These are phyloP conservation scores for Heliopora coerulea DNA, from an alignment of 92 coral and sea anemone species.

Conservation along the genomic window DNA sequence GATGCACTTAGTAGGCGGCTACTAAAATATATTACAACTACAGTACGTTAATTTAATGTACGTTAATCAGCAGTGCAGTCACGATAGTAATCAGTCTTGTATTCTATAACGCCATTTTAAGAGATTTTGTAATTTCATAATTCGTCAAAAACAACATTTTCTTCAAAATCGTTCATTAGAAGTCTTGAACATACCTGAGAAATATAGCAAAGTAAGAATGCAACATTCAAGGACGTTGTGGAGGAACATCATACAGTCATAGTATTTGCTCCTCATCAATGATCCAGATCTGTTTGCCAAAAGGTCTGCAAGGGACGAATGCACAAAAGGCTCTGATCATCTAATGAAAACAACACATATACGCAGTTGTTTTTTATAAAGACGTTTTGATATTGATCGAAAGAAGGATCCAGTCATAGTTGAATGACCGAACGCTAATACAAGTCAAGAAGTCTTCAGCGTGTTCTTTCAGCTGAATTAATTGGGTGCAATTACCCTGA, in stretches of 20 bases:
- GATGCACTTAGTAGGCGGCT: too few relatives aligned
- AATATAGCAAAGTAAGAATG: constrained; percentile 6
- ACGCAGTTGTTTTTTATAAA: constrained; percentile 19
- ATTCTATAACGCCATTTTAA: too few relatives aligned
- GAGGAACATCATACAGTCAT: constrained; percentile 15
- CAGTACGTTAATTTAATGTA: too few relatives aligned
- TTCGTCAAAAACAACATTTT: background rate
- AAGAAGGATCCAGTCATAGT: constrained; percentile 29
- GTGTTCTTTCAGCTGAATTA: constrained; percentile 35
- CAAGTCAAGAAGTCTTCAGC: constrained; percentile 30
- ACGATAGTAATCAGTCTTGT: too few relatives aligned
- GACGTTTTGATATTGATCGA: constrained; percentile 22
- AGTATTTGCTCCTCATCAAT: constrained; percentile 33
- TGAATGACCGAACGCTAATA: constrained; percentile 35
- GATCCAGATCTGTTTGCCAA: constrained; percentile 58
- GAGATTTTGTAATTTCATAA: too few relatives aligned
- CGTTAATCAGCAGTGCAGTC: too few relatives aligned
- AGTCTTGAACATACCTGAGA: constrained; percentile 28
- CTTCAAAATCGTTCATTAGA: background rate
- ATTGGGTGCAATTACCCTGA: constrained; percentile 39
- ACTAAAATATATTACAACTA: too few relatives aligned
- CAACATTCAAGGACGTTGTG: background rate
- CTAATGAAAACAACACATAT: background rate
- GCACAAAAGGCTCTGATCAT: background rate
- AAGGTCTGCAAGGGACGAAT: background rate